Conservation (phyloP, 2,797 vertebrate genomes). For the Taenioides sp. region DNA sequence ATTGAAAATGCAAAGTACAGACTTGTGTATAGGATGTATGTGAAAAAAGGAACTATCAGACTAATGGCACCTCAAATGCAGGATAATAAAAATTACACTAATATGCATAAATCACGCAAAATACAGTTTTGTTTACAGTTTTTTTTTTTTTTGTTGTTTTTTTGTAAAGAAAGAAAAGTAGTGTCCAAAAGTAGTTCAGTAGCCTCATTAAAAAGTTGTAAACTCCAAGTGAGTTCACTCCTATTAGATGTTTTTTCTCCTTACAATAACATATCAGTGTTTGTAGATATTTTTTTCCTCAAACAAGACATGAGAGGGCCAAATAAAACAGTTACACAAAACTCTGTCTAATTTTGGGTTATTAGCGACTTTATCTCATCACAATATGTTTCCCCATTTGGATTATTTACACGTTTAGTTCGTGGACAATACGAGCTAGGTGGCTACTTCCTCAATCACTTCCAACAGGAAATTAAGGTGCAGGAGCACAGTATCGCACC, state of each 20-base stretch:
- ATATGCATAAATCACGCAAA: background rate
- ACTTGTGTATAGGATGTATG: no score
- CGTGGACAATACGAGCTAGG: constrained; percentile 75
- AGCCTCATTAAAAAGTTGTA: background rate
- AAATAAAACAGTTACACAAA: constrained; percentile 15
- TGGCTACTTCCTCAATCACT: constrained; percentile 79
- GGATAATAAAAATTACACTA: background rate
- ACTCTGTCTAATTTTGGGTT: constrained; percentile 20
- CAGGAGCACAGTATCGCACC: constrained; percentile 62
- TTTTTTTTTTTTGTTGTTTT: no score
- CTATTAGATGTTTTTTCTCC: background rate
- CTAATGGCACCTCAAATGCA: background rate
- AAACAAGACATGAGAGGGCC: constrained; percentile 11
- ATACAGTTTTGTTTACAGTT: no score
- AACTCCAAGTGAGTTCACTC: no score
- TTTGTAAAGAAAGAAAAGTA: no score
- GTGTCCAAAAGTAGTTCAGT: background rate
- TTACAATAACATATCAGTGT: background rate
- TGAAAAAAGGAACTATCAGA: no score
- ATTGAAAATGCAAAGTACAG: no score
- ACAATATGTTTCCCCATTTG: constrained; percentile 68
- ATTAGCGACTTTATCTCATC: constrained; percentile 35
- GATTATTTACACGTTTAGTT: constrained; percentile 70
- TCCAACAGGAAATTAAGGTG: constrained; percentile 79
- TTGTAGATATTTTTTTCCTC: background rate